A percentile compares a stretch with the other conserved stretches of the same genome.
phyloP scores from a whole-genome alignment of 2,113 vertebrate genomes.

The Oxygymnocypris stewartii region DNA sequence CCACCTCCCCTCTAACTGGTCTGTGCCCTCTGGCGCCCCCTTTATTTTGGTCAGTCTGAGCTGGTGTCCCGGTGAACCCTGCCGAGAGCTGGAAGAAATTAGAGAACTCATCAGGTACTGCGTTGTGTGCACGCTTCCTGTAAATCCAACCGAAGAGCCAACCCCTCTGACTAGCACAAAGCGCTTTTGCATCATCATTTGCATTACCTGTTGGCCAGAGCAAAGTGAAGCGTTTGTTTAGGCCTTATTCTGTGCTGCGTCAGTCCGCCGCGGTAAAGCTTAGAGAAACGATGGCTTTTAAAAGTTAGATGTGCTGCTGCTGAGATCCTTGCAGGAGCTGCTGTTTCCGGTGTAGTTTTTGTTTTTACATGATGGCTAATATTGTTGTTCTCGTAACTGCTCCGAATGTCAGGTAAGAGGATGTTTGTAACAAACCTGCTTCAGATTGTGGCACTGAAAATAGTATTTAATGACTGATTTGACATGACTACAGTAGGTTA shows the following conservation, averaged over 20 bases:
- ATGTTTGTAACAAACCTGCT: neutral
- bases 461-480: neutral
- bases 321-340: neutral
- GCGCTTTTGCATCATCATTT: constrained; percentile 64
- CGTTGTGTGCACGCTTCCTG: constrained; percentile 46
- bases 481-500: neutral
- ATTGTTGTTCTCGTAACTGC: constrained; percentile 57
- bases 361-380: constrained; percentile 62
- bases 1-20: neutral
- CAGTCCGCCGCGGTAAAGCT: neutral
- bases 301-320: neutral
- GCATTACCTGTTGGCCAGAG: constrained; percentile 55
- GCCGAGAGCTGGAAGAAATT: constrained; percentile 80
- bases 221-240: neutral
- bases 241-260: neutral
- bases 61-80: constrained; percentile 84
- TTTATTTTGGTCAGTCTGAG: constrained; percentile 77
- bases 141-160: constrained; percentile 21
- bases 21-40: neutral
- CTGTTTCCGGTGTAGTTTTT: neutral
- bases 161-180: constrained; percentile 55
- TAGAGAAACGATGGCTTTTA: neutral
- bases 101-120: constrained; percentile 83
- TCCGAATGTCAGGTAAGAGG: constrained; percentile 61
- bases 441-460: neutral